Percentiles rank a stretch among this genome's conserved stretches.
phyloP scores from a whole-genome alignment of 2,113 vertebrate species.

The Astur gentilis region DNA sequence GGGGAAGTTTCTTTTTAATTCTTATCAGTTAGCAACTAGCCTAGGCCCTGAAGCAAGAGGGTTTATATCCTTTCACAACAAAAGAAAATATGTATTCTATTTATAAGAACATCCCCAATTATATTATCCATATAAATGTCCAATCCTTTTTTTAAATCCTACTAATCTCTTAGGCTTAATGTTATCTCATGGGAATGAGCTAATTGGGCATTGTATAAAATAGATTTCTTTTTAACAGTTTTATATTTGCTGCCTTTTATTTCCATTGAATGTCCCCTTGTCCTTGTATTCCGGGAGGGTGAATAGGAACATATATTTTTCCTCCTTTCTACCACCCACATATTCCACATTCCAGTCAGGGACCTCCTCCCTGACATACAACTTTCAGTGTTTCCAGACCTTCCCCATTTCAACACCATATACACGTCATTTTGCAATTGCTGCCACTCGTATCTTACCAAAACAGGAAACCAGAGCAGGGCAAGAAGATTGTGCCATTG shows the following conservation, averaged over 20 bases:
- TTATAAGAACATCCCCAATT: slow-evolving; percentile 43
- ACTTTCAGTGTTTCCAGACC: not conserved
- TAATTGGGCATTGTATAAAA: slow-evolving; percentile 50
- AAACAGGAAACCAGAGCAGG: not conserved
- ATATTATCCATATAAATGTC: slow-evolving; percentile 57
- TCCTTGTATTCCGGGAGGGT: not conserved
- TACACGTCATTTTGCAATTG: not conserved
- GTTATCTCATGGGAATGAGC: slow-evolving; percentile 38
- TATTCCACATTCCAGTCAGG: not conserved
- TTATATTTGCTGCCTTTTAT: not conserved
- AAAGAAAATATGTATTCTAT: slow-evolving; percentile 40
- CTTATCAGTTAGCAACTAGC: slow-evolving; percentile 22
- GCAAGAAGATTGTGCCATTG: not conserved
- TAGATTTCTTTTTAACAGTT: not conserved
- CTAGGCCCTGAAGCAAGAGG: not conserved
- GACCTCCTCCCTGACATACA: not conserved
- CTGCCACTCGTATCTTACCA: not conserved
- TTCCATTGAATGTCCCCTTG: not conserved
- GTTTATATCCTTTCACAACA: slow-evolving; percentile 32
- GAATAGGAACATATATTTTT: not conserved
- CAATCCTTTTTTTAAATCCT: slow-evolving; percentile 60
- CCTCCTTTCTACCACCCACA: not conserved
- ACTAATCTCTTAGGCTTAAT: slow-evolving; percentile 56
- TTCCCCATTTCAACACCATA: not conserved
- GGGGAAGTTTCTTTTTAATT: slow-evolving; percentile 5